Evolutionary conservation across 2,113 vertebrate species (phyloP), one percentile per base, ranked within the genome.

Genomic region (Picathartes gymnocephalus): DNA sequence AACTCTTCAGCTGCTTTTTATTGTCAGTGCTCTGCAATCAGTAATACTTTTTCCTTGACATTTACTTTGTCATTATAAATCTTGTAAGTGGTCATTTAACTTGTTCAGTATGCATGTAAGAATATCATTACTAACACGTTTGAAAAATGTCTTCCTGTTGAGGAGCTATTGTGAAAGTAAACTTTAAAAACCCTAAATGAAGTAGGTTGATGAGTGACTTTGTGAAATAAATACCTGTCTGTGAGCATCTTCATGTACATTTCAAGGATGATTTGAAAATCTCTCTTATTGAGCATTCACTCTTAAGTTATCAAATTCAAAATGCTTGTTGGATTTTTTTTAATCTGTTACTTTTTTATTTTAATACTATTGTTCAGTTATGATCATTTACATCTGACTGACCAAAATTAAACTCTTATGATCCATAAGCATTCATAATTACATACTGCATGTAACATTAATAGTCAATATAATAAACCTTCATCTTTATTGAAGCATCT

Each of bases 71-170:
- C 98, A 96, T 98, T 97, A 95, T 91, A 96, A 96, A 96, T 98
- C 97, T 97, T 96, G 95, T 98, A 98, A 98, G 97, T 97, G 98
- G 98, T 98, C 98, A 98, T 97, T 97, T 97, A 96, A 96, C 95
- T 92, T 93, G 95, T 96, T 98, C 93, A 62, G 94, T 88, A 92
- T 95, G 87, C 88, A 25, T 88, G 92, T 88, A 92, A 94, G 94
- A 95, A 90, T 91, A 91, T 94, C 90, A 68, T 91, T 86, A 80
- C 92, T 42, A 85, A 88, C 90, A 66, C 12, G 3, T 96, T 76
- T 88, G 94, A 88, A 68, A 92, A 92, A 39, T 14, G 88, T 77
- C 95, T 96, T 96, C 79, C 70, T 94, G 64, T 88, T 64, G 60
- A 90, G 88, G 82, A 94, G 79, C 79, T 77, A 50, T 81, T 92